Percentiles rank a stretch among this genome's conserved stretches.
phyloP scores from a whole-genome alignment of 2,888 invertebrate genomes.

The Ommatoiulus sabulosus region DNA sequence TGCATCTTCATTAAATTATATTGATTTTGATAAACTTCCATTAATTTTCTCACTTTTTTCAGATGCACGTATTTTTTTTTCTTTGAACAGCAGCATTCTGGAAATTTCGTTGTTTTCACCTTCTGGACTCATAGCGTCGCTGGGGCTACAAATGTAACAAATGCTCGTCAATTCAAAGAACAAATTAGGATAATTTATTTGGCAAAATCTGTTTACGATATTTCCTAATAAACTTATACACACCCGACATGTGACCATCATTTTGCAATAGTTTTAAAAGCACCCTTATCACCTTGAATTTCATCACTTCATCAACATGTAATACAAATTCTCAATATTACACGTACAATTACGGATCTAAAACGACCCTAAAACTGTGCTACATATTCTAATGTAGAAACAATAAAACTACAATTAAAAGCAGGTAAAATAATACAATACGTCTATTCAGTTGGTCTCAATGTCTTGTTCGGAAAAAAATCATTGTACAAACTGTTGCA shows the following conservation, averaged over 20 bases:
- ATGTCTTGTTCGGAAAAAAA: background rate
- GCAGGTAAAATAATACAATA: slow-evolving; percentile 7
- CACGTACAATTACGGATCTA: slow-evolving; percentile 27
- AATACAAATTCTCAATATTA: background rate
- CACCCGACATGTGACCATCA: slow-evolving; percentile 11
- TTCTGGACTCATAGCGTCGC: too few relatives aligned
- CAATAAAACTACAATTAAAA: slow-evolving; percentile 48
- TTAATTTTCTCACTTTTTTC: too few relatives aligned
- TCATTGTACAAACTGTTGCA: background rate
- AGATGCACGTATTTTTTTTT: too few relatives aligned
- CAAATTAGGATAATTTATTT: slow-evolving; percentile 15
- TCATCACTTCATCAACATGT: background rate
- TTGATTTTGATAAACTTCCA: too few relatives aligned
- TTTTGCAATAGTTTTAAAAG: background rate
- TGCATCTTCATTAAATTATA: too few relatives aligned
- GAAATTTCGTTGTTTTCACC: too few relatives aligned
- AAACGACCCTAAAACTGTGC: slow-evolving; percentile 42
- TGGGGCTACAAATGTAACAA: background rate
- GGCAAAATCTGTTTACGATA: slow-evolving; percentile 17
- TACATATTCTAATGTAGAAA: slow-evolving; percentile 52
- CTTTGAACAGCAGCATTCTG: too few relatives aligned
- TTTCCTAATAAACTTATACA: slow-evolving; percentile 16
- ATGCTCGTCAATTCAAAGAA: background rate
- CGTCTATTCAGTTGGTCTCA: background rate
- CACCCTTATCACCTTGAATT: background rate